Conservation (phyloP, 2,797 vertebrate genomes). For the Coendou prehensilis region DNA sequence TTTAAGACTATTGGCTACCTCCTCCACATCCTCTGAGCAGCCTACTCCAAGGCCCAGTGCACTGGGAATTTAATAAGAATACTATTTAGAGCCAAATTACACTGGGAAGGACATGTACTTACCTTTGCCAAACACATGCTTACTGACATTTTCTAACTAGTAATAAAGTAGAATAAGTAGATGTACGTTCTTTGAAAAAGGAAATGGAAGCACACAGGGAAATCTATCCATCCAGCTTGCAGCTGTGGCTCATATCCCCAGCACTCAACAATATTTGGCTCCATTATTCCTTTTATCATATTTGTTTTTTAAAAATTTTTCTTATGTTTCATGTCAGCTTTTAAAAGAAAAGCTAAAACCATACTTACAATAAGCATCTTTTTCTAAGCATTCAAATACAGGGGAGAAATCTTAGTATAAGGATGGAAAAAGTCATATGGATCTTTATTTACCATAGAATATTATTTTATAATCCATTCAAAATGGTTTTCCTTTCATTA, state of each 20-base stretch:
- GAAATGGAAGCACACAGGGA: conserved; percentile 49
- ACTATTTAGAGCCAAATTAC: not conserved
- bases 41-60: not conserved
- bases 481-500: conserved; percentile 47
- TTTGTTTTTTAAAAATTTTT: not conserved
- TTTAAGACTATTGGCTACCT: not conserved
- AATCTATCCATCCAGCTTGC: not conserved
- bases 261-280: not conserved
- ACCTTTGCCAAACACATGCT: conserved; percentile 39
- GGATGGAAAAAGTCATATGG: conserved; percentile 4
- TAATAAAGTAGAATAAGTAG: conserved; percentile 49
- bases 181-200: not conserved
- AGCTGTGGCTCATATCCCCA: not conserved
- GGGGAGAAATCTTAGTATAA: conserved; percentile 6
- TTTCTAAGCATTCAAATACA: not conserved
- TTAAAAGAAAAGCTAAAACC: conserved; percentile 12
- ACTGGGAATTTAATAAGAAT: conserved; percentile 7
- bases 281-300: conserved; percentile 26
- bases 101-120: not conserved
- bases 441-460: conserved; percentile 48
- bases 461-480: conserved; percentile 50
- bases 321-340: not conserved
- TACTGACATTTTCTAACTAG: conserved; percentile 45
- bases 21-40: not conserved
- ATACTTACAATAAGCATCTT: not conserved